These are phyloP conservation scores for Eptatretus atami DNA, from an alignment of 2,797 vertebrate genomes.

Conservation along the genomic window DNA sequence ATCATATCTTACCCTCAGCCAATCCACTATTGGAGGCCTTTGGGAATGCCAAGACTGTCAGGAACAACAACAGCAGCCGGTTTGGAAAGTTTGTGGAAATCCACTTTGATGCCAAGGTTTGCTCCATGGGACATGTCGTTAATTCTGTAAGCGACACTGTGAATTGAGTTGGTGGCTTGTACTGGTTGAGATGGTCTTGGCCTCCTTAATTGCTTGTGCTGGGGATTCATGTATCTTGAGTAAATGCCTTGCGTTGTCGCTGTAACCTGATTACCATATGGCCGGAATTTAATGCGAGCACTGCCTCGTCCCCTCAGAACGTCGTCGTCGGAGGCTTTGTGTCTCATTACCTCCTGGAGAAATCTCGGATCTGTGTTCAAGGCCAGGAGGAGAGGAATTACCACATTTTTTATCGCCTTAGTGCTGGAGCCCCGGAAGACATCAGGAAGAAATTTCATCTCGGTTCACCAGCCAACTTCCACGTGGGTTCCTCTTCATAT, in stretches of 20 bases:
- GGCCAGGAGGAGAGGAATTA: slow-evolving; percentile 79
- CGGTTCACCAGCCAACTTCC: slow-evolving; percentile 49
- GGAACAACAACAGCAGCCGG: slow-evolving; percentile 94
- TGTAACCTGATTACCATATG: no score
- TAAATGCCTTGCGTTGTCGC: no score
- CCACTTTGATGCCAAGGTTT: slow-evolving; percentile 85
- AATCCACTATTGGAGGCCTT: slow-evolving; percentile 89
- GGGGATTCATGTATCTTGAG: no score
- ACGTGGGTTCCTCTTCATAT: slow-evolving; percentile 23
- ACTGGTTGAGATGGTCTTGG: background rate
- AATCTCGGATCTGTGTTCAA: slow-evolving; percentile 72
- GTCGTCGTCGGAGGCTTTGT: slow-evolving; percentile 74
- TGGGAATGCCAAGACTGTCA: slow-evolving; percentile 89
- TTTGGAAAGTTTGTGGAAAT: slow-evolving; percentile 99
- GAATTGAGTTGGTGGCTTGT: no score
- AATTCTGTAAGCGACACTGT: no score
- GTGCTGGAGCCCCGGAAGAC: slow-evolving; percentile 60
- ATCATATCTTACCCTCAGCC: slow-evolving; percentile 17
- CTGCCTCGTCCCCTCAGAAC: slow-evolving; percentile 19
- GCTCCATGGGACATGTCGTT: no score
- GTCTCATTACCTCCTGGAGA: slow-evolving; percentile 89
- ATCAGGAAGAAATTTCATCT: slow-evolving; percentile 52
- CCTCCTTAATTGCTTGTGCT: slow-evolving; percentile 6
- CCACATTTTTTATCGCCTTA: slow-evolving; percentile 79
- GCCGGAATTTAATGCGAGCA: no score